Evolutionary conservation across 2,113 vertebrate genomes (phyloP).

Genomic region (Centropristis striata): DNA sequence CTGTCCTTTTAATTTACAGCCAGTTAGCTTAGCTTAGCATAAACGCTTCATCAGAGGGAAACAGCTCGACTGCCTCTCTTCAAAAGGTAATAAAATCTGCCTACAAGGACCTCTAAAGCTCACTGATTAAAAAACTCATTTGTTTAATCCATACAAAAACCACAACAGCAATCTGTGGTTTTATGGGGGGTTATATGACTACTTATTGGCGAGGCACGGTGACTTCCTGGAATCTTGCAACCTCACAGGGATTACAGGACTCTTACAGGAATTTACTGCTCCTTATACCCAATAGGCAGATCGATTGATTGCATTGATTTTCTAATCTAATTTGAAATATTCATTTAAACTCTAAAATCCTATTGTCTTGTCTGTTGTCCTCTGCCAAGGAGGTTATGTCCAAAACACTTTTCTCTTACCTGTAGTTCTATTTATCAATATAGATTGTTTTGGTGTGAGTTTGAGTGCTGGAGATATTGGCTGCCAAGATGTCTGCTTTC

Average conservation of each 20-base stretch:
- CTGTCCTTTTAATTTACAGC: not conserved
- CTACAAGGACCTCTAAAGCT: not conserved
- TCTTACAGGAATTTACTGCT: not conserved
- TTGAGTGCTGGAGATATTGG: too few species aligned
- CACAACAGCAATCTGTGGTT: slow-evolving; percentile 1
- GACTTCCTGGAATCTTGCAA: not conserved
- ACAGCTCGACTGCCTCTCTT: not conserved
- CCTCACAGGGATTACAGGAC: not conserved
- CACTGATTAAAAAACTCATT: not conserved
- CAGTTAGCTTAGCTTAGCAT: not conserved
- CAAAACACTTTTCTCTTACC: too few species aligned
- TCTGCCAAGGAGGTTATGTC: too few species aligned
- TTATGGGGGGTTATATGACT: not conserved
- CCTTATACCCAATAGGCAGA: not conserved
- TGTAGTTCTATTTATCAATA: too few species aligned
- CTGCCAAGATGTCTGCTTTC: too few species aligned
- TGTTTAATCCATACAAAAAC: slow-evolving; percentile 5
- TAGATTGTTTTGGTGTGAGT: too few species aligned
- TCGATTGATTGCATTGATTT: not conserved
- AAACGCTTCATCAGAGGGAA: not conserved
- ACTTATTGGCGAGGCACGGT: not conserved
- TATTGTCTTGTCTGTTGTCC: too few species aligned
- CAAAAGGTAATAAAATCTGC: not conserved
- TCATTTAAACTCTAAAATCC: not conserved
- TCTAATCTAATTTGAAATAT: not conserved